Conservation (phyloP, 1,140 invertebrate species). For the Pseudomyrmex gracilis region DNA sequence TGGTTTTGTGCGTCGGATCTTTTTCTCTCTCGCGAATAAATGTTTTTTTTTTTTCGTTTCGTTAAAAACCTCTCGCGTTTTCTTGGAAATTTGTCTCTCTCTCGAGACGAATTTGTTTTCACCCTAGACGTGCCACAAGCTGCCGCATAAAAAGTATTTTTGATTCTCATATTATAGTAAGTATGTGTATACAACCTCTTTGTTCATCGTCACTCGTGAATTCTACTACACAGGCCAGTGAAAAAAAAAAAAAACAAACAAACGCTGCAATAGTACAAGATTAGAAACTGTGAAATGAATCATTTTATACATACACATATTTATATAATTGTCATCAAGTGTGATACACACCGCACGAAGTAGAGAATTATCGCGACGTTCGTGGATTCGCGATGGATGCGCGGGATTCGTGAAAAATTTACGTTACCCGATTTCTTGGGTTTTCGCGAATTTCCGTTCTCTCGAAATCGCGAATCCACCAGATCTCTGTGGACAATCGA, state of each 20-base stretch:
- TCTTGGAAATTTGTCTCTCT: constrained; percentile 2
- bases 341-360: constrained; percentile 9
- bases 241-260: constrained; percentile 6
- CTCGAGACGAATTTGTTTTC: not conserved
- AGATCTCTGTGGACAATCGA: too few relatives aligned
- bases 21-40: too few relatives aligned
- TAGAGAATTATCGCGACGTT: too few relatives aligned
- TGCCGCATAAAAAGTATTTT: constrained; percentile 17
- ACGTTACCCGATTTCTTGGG: too few relatives aligned
- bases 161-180: constrained; percentile 15
- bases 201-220: constrained; percentile 11
- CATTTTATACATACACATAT: constrained; percentile 54
- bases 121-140: constrained; percentile 21
- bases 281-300: constrained; percentile 82
- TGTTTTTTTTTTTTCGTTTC: not conserved
- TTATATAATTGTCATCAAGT: constrained; percentile 42
- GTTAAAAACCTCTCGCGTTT: constrained; percentile 6
- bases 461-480: too few relatives aligned
- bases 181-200: not conserved
- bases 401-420: too few relatives aligned
- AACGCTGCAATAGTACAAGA: constrained; percentile 66
- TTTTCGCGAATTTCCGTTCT: too few relatives aligned
- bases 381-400: too few relatives aligned
- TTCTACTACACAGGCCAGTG: constrained; percentile 81
- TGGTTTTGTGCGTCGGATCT: too few relatives aligned